A percentile compares a stretch with the other conserved stretches of the same genome.
These are phyloP conservation scores for Podabrus alpinus DNA, from an alignment of 2,888 invertebrate species.

Conservation along the genomic window DNA sequence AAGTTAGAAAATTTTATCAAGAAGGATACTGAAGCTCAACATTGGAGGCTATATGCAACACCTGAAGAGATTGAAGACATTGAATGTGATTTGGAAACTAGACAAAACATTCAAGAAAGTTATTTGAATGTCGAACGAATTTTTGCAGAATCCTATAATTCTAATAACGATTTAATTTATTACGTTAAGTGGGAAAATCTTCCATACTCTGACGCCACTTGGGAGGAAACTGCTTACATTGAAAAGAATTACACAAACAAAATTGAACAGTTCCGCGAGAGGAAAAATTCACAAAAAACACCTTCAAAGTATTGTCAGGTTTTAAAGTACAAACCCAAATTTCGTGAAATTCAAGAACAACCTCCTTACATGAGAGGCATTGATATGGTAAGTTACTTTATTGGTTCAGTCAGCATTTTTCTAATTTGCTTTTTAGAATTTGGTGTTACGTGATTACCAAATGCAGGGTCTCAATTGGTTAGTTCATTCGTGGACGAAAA, in stretches of 20 bases:
- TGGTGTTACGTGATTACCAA: constrained; percentile 92
- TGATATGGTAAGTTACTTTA: constrained; percentile 60
- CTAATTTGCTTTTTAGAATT: constrained; percentile 54
- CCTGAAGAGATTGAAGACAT: constrained; percentile 97
- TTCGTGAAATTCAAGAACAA: constrained; percentile 86
- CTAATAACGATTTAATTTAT: constrained; percentile 83
- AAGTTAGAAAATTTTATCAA: constrained; percentile 95
- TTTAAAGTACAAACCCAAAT: constrained; percentile 88
- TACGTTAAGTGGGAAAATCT: constrained; percentile 97
- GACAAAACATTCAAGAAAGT: constrained; percentile 87
- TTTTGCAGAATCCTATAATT: constrained; percentile 75
- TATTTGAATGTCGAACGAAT: constrained; percentile 89
- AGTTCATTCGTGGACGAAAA: constrained; percentile 96
- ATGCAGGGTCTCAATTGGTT: constrained; percentile 99
- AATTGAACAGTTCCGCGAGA: constrained; percentile 80
- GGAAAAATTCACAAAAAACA: constrained; percentile 87
- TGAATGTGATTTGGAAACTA: constrained; percentile 93
- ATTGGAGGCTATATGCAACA: constrained; percentile 85
- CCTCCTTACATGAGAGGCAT: constrained; percentile 86
- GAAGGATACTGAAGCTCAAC: constrained; percentile 81
- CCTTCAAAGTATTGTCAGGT: constrained; percentile 89
- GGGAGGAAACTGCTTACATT: constrained; percentile 92
- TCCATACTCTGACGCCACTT: constrained; percentile 95
- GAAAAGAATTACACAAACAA: constrained; percentile 80
- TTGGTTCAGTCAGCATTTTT: constrained; percentile 15